Evolutionary conservation across 2,888 invertebrate genomes (phyloP).

Genomic region (Harpagoxenus sublaevis): DNA sequence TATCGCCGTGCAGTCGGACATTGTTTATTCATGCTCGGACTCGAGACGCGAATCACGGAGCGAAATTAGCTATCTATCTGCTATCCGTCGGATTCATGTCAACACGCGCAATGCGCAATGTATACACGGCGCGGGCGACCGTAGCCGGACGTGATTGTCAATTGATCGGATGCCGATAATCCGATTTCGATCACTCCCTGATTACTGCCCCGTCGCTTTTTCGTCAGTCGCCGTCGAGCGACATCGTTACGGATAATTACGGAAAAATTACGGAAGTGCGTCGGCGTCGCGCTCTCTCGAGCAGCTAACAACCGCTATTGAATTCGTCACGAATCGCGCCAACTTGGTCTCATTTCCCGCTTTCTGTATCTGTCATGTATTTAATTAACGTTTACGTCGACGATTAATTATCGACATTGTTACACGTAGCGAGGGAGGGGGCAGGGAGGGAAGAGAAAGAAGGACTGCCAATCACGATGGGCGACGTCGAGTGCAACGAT

Average conservation of each 20-base stretch:
- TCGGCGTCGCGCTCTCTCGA: conserved; percentile 28
- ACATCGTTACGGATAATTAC: conserved; percentile 26
- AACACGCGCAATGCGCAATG: conserved; percentile 41
- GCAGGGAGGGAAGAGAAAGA: background rate
- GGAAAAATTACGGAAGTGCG: conserved; percentile 43
- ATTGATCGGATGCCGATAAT: conserved; percentile 54
- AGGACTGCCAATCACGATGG: conserved; percentile 16
- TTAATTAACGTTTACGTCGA: conserved; percentile 40
- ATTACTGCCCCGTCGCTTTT: conserved; percentile 26
- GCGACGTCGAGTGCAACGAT: conserved; percentile 4
- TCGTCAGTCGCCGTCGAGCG: background rate
- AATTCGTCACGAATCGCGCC: conserved; percentile 27
- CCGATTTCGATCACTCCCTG: conserved; percentile 47
- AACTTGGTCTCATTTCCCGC: conserved; percentile 23
- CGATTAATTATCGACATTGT: conserved; percentile 36
- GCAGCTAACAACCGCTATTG: conserved; percentile 13
- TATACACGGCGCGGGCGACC: conserved; percentile 45
- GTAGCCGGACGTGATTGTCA: conserved; percentile 47
- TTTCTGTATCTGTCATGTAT: conserved; percentile 46
- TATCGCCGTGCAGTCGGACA: conserved; percentile 8
- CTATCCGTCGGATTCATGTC: conserved; percentile 47
- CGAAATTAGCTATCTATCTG: conserved; percentile 55
- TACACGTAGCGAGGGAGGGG: background rate
- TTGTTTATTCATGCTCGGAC: conserved; percentile 32
- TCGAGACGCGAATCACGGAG: conserved; percentile 51